Conservation (phyloP, 2,113 vertebrate species). For the zebrafish (Danio rerio) region DNA sequence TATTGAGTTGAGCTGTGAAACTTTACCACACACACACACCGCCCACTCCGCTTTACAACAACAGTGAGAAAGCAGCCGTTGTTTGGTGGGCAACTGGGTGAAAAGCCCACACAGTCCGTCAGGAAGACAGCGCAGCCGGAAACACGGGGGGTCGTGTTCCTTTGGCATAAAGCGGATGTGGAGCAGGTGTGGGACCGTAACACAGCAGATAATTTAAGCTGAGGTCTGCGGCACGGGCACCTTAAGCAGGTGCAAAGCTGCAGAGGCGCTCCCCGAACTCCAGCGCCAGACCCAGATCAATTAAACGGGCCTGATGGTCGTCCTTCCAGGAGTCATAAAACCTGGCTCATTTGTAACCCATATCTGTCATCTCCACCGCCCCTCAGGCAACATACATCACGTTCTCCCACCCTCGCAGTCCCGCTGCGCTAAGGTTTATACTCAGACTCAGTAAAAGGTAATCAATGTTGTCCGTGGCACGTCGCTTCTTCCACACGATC, state of each 20-base stretch:
- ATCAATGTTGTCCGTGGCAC: conserved; percentile 74
- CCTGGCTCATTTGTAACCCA: conserved; percentile 54
- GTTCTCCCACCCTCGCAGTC: conserved; percentile 44
- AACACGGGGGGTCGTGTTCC: conserved; percentile 38
- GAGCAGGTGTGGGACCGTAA: conserved; percentile 59
- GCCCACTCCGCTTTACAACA: not conserved
- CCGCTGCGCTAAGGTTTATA: conserved; percentile 65
- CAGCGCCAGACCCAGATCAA: conserved; percentile 53
- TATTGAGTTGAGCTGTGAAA: not conserved
- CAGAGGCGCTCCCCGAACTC: conserved; percentile 44
- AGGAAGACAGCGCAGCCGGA: conserved; percentile 29
- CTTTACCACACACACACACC: not conserved
- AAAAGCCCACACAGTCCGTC: conserved; percentile 28
- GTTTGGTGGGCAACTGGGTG: not conserved
- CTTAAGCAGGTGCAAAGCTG: conserved; percentile 50
- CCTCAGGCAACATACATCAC: conserved; percentile 46
- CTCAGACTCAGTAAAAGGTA: conserved; percentile 75
- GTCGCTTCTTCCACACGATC: conserved; percentile 71
- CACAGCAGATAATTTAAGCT: conserved; percentile 58
- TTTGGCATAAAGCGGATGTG: conserved; percentile 36
- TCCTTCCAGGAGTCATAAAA: conserved; percentile 54
- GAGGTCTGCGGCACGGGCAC: conserved; percentile 43
- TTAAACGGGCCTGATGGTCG: conserved; percentile 54
- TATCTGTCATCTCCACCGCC: conserved; percentile 59
- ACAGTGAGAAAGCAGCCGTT: conserved; percentile 20